A percentile compares a stretch with the other conserved stretches of the same genome.
phyloP scores from a whole-genome alignment of 1,140 invertebrate genomes.

The Zaprionus lachaisei region DNA sequence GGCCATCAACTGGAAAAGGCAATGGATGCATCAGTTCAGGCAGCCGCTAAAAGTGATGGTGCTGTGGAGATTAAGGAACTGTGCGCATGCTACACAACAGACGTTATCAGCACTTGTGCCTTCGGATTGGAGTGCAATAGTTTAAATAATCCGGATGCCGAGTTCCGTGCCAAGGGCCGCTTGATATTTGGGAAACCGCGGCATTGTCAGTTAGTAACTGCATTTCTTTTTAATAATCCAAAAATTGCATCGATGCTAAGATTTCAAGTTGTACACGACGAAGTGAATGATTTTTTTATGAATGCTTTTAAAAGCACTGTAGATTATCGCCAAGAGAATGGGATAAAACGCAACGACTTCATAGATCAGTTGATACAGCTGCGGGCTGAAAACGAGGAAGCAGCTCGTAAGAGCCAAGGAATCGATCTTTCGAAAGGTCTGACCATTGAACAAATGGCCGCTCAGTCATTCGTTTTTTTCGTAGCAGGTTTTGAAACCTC shows the following conservation, averaged over 20 bases:
- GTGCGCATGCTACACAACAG: constrained; percentile 87
- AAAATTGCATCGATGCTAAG: constrained; percentile 50
- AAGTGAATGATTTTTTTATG: constrained; percentile 82
- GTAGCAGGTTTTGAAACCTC: constrained; percentile 80
- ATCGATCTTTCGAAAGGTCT: constrained; percentile 64
- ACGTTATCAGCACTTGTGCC: constrained; percentile 86
- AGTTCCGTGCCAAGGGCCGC: constrained; percentile 84
- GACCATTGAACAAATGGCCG: constrained; percentile 74
- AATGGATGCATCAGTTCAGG: constrained; percentile 31
- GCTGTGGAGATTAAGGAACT: constrained; percentile 86
- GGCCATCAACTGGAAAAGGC: constrained; percentile 55
- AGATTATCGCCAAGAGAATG: constrained; percentile 80
- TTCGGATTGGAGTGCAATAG: constrained; percentile 85
- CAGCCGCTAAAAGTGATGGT: constrained; percentile 73
- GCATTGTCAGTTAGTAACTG: constrained; percentile 33
- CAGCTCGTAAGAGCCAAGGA: constrained; percentile 31
- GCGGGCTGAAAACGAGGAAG: constrained; percentile 50
- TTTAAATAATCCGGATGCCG: constrained; percentile 83
- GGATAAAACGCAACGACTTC: constrained; percentile 83
- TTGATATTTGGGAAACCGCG: constrained; percentile 56
- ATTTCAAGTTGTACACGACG: constrained; percentile 65
- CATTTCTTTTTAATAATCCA: constrained; percentile 56
- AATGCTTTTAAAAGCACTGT: constrained; percentile 77
- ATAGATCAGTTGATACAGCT: constrained; percentile 83
- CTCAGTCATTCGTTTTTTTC: constrained; percentile 79